Conservation (phyloP, 2,797 vertebrate genomes). For the Onychomys torridus region DNA sequence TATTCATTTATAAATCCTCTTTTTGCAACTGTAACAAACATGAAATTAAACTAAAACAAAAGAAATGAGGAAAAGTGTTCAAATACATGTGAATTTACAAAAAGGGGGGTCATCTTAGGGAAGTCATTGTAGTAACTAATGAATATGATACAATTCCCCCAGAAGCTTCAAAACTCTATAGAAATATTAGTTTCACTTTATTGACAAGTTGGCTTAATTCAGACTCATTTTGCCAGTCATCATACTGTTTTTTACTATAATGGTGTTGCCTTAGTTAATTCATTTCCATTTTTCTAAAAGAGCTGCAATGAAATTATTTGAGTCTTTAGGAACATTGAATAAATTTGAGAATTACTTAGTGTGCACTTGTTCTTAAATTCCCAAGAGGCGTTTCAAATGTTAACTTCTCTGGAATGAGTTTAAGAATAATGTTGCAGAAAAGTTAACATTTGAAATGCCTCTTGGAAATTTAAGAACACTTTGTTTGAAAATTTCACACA, state of each 20-base stretch:
- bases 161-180: background rate
- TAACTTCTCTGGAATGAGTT: background rate
- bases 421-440: background rate
- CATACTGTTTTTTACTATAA: background rate
- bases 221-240: background rate
- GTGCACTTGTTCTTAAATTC: background rate
- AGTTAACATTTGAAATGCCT: background rate
- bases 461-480: background rate
- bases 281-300: constrained; percentile 31
- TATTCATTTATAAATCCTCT: constrained; percentile 2
- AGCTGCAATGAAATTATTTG: background rate
- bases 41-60: background rate
- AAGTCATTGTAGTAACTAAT: background rate
- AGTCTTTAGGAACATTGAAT: background rate
- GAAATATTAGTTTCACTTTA: constrained; percentile 7
- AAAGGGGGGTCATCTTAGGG: background rate
- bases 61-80: background rate
- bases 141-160: background rate
- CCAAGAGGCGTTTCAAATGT: background rate
- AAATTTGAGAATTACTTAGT: background rate
- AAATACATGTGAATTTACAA: background rate
- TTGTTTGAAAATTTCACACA: background rate
- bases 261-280: background rate
- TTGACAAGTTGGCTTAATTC: background rate
- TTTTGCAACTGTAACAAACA: background rate